Conservation (phyloP, 2,888 invertebrate genomes). For the Hirudinaria manillensis region DNA sequence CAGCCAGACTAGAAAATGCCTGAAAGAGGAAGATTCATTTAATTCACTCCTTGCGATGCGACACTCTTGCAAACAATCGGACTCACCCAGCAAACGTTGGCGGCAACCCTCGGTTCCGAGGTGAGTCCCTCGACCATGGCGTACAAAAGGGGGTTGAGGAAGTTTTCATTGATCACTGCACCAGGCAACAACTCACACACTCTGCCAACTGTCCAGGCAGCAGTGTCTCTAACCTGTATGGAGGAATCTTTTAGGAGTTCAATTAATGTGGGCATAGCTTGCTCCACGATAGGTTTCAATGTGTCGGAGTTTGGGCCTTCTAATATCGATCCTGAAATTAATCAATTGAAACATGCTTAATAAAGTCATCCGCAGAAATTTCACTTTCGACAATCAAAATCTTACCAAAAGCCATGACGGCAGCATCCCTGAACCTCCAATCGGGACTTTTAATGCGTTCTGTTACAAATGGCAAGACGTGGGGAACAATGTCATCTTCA, state of each 20-base stretch:
- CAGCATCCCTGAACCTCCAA: conserved; percentile 84
- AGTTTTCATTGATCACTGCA: conserved; percentile 76
- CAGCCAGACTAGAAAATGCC: conserved; percentile 87
- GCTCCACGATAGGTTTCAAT: conserved; percentile 85
- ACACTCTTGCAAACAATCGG: neutral
- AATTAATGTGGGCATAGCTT: conserved; percentile 92
- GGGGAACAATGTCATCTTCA: conserved; percentile 90
- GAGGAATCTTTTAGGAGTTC: conserved; percentile 86
- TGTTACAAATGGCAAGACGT: conserved; percentile 90
- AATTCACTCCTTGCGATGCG: neutral
- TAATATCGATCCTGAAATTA: conserved; percentile 63
- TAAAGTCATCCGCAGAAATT: too few species aligned
- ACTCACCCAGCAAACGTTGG: conserved; percentile 90
- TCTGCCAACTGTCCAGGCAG: conserved; percentile 95
- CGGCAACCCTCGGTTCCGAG: conserved; percentile 85
- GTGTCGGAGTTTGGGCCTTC: conserved; percentile 82
- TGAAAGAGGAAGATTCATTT: conserved; percentile 42
- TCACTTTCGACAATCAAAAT: neutral
- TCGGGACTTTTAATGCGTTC: conserved; percentile 85
- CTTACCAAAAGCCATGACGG: conserved; percentile 91
- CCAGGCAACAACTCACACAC: conserved; percentile 95
- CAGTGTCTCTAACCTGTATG: conserved; percentile 90
- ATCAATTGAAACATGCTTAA: neutral
- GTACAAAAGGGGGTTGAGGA: conserved; percentile 65
- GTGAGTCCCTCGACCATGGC: conserved; percentile 67